These are phyloP conservation scores for Drosophila nannoptera DNA, from an alignment of 1,140 invertebrate genomes.

Conservation along the genomic window DNA sequence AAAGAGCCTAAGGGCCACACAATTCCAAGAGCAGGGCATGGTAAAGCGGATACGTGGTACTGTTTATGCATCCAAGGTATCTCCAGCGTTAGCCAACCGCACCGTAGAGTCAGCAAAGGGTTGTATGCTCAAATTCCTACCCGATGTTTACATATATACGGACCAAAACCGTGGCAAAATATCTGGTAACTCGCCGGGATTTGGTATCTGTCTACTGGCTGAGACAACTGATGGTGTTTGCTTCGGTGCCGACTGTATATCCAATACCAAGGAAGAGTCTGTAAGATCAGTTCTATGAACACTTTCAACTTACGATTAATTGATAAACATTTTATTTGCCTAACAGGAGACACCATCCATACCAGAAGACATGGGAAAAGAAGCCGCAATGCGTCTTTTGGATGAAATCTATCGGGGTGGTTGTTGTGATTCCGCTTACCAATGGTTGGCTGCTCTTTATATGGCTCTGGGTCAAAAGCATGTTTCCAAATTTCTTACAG, in stretches of 20 bases:
- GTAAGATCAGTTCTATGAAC: conserved; percentile 27
- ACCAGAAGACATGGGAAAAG: conserved; percentile 94
- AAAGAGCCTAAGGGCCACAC: conserved; percentile 81
- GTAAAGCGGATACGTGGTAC: conserved; percentile 94
- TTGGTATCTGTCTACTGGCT: conserved; percentile 93
- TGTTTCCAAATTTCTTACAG: conserved; percentile 91
- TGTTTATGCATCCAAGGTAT: conserved; percentile 85
- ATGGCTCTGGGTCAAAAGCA: conserved; percentile 97
- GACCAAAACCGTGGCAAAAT: conserved; percentile 92
- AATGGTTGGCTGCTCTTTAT: conserved; percentile 90
- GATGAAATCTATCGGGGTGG: conserved; percentile 96
- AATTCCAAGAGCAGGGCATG: conserved; percentile 90
- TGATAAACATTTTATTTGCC: not conserved
- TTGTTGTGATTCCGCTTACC: conserved; percentile 93
- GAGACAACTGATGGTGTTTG: conserved; percentile 94
- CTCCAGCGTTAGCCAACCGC: conserved; percentile 93
- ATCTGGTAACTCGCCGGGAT: conserved; percentile 93
- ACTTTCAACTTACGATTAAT: not conserved
- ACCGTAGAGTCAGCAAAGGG: conserved; percentile 96
- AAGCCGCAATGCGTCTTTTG: conserved; percentile 89
- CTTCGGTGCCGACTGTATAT: conserved; percentile 85
- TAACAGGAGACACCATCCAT: conserved; percentile 81
- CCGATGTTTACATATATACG: conserved; percentile 96
- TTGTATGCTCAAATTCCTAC: conserved; percentile 92
- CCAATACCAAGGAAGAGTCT: conserved; percentile 61